Percentiles rank a stretch among this genome's conserved stretches.
phyloP scores from a whole-genome alignment of 1,140 invertebrate species.

The Solenopsis invicta region DNA sequence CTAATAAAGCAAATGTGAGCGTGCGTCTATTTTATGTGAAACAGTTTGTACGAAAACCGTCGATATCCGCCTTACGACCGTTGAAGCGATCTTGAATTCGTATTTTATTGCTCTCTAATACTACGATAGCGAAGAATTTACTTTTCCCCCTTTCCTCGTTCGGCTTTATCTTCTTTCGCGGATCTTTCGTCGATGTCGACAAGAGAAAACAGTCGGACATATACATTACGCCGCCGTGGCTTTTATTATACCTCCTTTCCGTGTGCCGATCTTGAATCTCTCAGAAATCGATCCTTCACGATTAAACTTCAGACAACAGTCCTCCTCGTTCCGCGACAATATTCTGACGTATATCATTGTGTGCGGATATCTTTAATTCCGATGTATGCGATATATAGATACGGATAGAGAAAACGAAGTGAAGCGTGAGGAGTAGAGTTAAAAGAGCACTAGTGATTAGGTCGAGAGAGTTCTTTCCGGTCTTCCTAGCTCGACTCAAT shows the following conservation, averaged over 20 bases:
- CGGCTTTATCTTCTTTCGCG: slow-evolving; percentile 47
- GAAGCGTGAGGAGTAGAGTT: not conserved
- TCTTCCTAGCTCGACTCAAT: slow-evolving; percentile 46
- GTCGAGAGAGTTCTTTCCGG: slow-evolving; percentile 59
- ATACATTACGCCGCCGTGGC: slow-evolving; percentile 41
- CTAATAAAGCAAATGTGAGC: slow-evolving; percentile 30
- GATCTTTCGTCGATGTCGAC: slow-evolving; percentile 44
- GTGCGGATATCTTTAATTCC: slow-evolving; percentile 28
- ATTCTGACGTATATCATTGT: not conserved
- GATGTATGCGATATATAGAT: slow-evolving; percentile 5
- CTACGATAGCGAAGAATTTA: slow-evolving; percentile 43
- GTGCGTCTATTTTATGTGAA: slow-evolving; percentile 49
- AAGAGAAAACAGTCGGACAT: slow-evolving; percentile 64
- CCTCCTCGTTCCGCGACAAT: slow-evolving; percentile 13
- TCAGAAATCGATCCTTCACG: slow-evolving; percentile 63
- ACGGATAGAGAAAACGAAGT: not conserved
- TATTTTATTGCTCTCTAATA: slow-evolving; percentile 63
- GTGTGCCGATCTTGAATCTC: slow-evolving; percentile 58
- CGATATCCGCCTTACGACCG: slow-evolving; percentile 57
- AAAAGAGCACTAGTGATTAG: slow-evolving; percentile 61
- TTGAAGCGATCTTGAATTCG: slow-evolving; percentile 56
- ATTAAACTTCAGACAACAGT: slow-evolving; percentile 42
- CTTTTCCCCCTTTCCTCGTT: slow-evolving; percentile 53
- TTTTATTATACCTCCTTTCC: slow-evolving; percentile 69
- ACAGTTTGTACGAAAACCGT: slow-evolving; percentile 49